These are phyloP conservation scores for Rhinopomastus cyanomelas DNA, from an alignment of 2,113 vertebrate genomes.

Conservation along the genomic window DNA sequence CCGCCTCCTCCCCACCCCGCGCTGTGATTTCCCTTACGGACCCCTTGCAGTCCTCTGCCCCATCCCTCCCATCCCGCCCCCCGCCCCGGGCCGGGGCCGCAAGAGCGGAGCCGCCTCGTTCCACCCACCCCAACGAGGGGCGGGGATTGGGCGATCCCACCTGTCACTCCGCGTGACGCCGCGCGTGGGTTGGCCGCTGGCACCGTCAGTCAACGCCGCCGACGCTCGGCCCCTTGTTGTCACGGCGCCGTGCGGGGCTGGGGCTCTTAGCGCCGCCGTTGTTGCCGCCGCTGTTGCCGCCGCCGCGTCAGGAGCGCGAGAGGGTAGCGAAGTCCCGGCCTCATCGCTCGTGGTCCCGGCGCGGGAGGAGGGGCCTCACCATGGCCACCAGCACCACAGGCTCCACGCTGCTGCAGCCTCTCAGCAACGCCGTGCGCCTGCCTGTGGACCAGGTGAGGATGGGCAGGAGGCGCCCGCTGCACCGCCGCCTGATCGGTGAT, in stretches of 20 bases:
- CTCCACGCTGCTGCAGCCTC: constrained; percentile 90
- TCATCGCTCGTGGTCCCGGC: neutral
- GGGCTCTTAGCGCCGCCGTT: neutral
- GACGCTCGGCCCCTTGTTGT: constrained; percentile 31
- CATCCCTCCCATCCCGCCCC: neutral
- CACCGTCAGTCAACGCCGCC: neutral
- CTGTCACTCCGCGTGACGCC: neutral
- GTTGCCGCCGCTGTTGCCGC: neutral
- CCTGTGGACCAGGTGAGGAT: constrained; percentile 90
- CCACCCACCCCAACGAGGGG: neutral
- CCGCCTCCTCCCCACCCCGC: neutral
- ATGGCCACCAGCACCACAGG: constrained; percentile 90
- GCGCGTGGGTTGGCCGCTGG: neutral
- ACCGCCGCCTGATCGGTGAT: neutral
- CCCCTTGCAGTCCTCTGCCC: neutral
- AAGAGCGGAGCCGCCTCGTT: neutral
- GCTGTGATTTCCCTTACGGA: neutral
- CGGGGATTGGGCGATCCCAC: neutral
- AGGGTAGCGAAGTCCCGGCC: neutral
- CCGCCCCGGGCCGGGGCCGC: neutral
- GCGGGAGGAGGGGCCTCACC: constrained; percentile 47
- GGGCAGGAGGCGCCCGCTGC: neutral
- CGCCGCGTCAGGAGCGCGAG: neutral
- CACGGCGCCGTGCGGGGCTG: constrained; percentile 33
- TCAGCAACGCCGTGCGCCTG: constrained; percentile 90